These are phyloP conservation scores for Diplazon laetatorius DNA, from an alignment of 2,888 invertebrate genomes.

Conservation along the genomic window DNA sequence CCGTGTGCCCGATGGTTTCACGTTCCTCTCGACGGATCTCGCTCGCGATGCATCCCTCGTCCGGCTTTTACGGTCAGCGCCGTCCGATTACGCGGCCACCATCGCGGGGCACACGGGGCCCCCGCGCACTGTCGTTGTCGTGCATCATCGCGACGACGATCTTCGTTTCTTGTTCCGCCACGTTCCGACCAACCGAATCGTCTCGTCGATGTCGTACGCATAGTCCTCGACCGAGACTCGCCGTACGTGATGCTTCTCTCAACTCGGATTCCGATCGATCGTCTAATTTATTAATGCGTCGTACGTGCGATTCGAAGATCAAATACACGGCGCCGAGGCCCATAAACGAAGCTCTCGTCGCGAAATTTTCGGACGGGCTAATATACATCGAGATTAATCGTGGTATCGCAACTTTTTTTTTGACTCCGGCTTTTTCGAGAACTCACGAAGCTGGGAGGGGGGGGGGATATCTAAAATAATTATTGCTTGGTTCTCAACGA, in stretches of 20 bases:
- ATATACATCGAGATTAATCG: constrained; percentile 62
- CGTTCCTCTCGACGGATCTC: constrained; percentile 63
- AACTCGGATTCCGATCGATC: constrained; percentile 60
- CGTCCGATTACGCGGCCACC: constrained; percentile 38
- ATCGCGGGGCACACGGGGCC: constrained; percentile 45
- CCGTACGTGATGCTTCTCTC: constrained; percentile 60
- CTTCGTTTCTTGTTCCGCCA: constrained; percentile 67
- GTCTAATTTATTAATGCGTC: constrained; percentile 73
- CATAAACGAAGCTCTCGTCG: constrained; percentile 17
- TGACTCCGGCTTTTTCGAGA: too few relatives aligned
- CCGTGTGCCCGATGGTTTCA: too few relatives aligned
- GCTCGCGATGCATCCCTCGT: constrained; percentile 52
- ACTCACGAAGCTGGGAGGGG: too few relatives aligned
- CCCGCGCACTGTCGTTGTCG: constrained; percentile 25
- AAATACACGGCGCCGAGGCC: constrained; percentile 38
- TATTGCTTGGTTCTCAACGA: too few relatives aligned
- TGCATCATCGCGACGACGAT: too few relatives aligned
- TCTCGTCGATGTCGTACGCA: constrained; percentile 64
- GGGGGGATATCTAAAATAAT: too few relatives aligned
- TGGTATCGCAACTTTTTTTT: too few relatives aligned
- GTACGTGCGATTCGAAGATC: constrained; percentile 63
- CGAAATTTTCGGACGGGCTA: constrained; percentile 19
- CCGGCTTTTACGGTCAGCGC: constrained; percentile 64
- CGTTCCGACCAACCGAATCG: constrained; percentile 69
- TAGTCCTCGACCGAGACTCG: constrained; percentile 58